These are phyloP conservation scores for Pelecanus crispus DNA, from an alignment of 2,113 vertebrate genomes.

Conservation along the genomic window DNA sequence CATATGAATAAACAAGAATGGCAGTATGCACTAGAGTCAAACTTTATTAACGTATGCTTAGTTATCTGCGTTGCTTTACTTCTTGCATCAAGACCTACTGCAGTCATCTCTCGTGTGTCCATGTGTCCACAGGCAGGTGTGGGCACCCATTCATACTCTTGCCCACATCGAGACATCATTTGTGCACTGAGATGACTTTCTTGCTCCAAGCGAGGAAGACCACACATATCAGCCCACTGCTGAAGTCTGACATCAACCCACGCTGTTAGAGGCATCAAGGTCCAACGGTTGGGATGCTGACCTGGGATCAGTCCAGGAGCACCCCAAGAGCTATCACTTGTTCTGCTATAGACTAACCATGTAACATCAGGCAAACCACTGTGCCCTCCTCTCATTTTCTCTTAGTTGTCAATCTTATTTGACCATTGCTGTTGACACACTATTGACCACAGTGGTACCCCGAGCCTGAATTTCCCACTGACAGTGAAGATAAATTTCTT, in stretches of 20 bases:
- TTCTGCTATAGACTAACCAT: background rate
- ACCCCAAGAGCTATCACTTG: background rate
- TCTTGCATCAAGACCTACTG: background rate
- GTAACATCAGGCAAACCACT: background rate
- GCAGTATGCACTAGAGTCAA: background rate
- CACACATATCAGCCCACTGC: accelerated
- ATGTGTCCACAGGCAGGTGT: background rate
- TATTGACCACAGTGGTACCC: background rate
- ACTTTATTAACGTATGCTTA: background rate
- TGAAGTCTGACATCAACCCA: accelerated
- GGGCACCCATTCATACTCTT: background rate
- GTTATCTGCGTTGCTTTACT: background rate
- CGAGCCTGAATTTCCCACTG: background rate
- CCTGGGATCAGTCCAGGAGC: background rate
- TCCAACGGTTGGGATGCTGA: background rate
- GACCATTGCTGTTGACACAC: background rate
- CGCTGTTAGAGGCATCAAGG: background rate
- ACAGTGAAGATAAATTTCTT: background rate
- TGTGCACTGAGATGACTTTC: background rate
- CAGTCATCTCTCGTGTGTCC: background rate
- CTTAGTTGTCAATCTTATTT: background rate
- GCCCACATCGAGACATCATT: accelerated
- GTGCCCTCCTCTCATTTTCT: background rate
- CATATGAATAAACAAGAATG: slow-evolving; percentile 12
- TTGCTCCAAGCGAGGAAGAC: background rate